Conservation (phyloP, 2,113 vertebrate genomes). For the Melanerpes formicivorus region DNA sequence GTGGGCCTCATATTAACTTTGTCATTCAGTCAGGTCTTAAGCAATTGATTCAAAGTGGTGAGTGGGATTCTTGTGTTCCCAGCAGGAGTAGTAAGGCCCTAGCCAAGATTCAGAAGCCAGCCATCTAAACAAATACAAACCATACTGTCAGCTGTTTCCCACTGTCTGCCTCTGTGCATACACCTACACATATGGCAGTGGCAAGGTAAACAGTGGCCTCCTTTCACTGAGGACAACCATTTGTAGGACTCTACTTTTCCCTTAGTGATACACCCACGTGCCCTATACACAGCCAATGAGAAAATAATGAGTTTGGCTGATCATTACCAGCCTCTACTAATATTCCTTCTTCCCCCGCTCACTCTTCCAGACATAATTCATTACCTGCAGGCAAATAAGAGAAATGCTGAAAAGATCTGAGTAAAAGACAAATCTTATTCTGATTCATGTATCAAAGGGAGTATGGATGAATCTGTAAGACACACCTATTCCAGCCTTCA, state of each 20-base stretch:
- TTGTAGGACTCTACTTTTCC: neutral
- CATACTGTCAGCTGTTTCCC: neutral
- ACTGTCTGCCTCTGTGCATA: neutral
- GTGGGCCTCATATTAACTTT: neutral
- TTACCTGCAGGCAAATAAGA: neutral
- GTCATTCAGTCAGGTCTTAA: neutral
- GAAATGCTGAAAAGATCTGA: neutral
- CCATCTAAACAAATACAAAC: neutral
- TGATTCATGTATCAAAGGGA: neutral
- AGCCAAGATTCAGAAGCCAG: neutral
- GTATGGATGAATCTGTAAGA: neutral
- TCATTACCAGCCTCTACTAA: neutral
- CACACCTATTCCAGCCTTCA: neutral
- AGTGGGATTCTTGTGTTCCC: neutral
- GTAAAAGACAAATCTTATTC: neutral
- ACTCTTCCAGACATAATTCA: neutral
- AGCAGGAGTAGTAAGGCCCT: neutral
- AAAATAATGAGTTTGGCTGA: neutral
- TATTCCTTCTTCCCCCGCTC: neutral
- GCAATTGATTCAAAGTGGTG: neutral
- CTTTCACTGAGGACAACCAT: neutral
- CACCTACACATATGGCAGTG: neutral
- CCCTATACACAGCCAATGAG: neutral
- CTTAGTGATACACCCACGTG: neutral
- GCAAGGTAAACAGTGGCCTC: neutral